These are phyloP conservation scores for Rhamphomyia laevipes DNA, from an alignment of 2,888 invertebrate genomes.

Conservation along the genomic window DNA sequence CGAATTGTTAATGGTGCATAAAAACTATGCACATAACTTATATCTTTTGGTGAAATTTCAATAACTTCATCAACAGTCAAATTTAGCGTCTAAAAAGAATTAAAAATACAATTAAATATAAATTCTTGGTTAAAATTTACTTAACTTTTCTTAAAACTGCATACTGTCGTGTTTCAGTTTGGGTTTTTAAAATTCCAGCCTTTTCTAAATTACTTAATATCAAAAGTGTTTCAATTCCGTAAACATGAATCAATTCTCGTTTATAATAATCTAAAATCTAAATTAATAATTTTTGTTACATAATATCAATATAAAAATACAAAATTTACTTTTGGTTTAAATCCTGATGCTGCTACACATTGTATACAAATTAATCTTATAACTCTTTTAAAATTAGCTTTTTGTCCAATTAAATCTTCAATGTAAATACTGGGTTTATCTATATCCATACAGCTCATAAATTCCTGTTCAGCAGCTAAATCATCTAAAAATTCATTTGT, in stretches of 20 bases:
- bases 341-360: conserved; percentile 81
- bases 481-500: conserved; percentile 65
- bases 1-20: conserved; percentile 89
- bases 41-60: conserved; percentile 73
- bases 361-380: conserved; percentile 86
- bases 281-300: conserved; percentile 46
- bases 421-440: conserved; percentile 82
- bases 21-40: conserved; percentile 83
- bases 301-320: conserved; percentile 40
- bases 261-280: conserved; percentile 51
- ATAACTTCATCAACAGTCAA: conserved; percentile 81
- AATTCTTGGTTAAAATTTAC: conserved; percentile 5
- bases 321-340: conserved; percentile 68
- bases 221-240: conserved; percentile 73
- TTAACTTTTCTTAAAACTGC: conserved; percentile 66
- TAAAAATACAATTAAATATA: neutral
- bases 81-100: conserved; percentile 49
- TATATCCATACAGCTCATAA: conserved; percentile 81
- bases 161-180: conserved; percentile 61
- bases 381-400: conserved; percentile 69
- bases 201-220: conserved; percentile 78
- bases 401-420: conserved; percentile 83
- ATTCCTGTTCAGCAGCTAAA: conserved; percentile 79
- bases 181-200: conserved; percentile 65
- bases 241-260: conserved; percentile 66